phyloP scores from a whole-genome alignment of 2,888 invertebrate species.

The Stenotaenia linearis region DNA sequence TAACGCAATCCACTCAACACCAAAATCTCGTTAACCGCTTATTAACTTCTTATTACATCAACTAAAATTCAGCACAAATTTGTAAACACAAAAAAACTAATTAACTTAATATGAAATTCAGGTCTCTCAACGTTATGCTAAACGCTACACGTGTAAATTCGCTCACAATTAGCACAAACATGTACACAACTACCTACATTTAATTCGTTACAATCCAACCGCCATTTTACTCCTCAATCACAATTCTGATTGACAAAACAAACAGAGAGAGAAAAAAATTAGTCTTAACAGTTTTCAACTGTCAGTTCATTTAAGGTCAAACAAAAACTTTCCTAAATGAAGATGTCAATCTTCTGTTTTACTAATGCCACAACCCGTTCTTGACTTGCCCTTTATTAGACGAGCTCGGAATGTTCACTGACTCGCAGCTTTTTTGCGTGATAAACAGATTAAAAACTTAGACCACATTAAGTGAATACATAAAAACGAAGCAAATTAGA shows the following conservation, averaged over 20 bases:
- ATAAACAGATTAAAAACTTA: background rate
- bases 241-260: too few relatives aligned
- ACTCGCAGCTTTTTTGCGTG: background rate
- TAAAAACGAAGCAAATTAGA: background rate
- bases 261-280: background rate
- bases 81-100: too few relatives aligned
- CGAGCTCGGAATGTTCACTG: background rate
- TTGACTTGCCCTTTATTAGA: background rate
- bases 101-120: too few relatives aligned
- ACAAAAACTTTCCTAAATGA: background rate
- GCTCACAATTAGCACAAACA: too few relatives aligned
- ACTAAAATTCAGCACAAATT: too few relatives aligned
- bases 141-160: too few relatives aligned
- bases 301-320: background rate
- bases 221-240: too few relatives aligned
- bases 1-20: background rate
- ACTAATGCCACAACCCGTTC: background rate
- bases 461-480: background rate
- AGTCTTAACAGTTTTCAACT: background rate
- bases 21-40: background rate
- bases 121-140: too few relatives aligned
- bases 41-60: too few relatives aligned
- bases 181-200: too few relatives aligned
- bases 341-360: background rate
- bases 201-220: too few relatives aligned